Base-by-base conservation (phyloP, 1,140 invertebrate genomes). In the Heliconius hermathena region DNA sequence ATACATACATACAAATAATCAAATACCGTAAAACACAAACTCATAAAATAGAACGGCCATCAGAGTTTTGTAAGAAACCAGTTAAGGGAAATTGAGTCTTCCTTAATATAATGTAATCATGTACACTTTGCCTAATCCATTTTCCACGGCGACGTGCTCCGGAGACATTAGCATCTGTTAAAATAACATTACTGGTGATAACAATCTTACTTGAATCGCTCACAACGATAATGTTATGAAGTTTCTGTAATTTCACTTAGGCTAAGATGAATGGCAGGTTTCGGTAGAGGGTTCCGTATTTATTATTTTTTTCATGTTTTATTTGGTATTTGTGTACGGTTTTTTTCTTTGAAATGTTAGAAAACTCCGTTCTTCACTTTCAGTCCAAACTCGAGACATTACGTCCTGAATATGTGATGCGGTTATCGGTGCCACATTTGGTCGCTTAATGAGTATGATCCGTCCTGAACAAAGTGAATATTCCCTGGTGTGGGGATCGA, bases 141-240 rank as follows among this genome's bases (percentile, higher is more conserved):
- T 84, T 82, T 82, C 82, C 82, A 80, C 57, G 81, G 71, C 80
- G 74, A 77, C 74, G 78, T 66, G 77, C 79, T 81, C 71, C 77
- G 73, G 52, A 81, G 78, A 81, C 90, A 94, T 94, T 94, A 93
- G 81, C 89, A 91, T 91, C 85, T 84, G 91, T 94, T 94, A 94
- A 93, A 94, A 93, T 80, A 36, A 92, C 92, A 94, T 94, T 94
- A 93, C 81, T 75, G 80, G 13, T 66, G 60, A 73, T 81, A 73
- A 76, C 81, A 87, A 72, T 72, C 88, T 90, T 84, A 89, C 86
- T 36, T 80, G 81, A 57, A 54, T 78, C 84, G 76, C 80, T 78
- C 75, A 79, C 82, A 82, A 89, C 85, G 84, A 88, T 66, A 66
- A 66, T 66, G 60, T 66, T 85, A 87, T 87, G 83, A 87, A 88